Percentiles rank a stretch among this genome's conserved stretches.
Conservation (phyloP, 1,140 invertebrate genomes). For the Drepana arcuata region DNA sequence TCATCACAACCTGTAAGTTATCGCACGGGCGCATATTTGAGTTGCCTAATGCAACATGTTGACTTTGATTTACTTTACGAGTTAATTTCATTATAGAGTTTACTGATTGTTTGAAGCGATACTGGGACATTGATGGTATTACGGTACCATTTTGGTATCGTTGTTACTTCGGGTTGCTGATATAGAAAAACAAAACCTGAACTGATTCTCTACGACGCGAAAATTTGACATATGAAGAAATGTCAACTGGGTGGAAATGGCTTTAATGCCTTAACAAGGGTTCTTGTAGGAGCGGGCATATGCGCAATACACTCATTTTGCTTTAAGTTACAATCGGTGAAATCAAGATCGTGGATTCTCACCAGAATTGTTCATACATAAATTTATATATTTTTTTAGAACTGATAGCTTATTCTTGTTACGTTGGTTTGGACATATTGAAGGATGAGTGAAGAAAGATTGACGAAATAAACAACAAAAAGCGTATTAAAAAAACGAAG, state of each 20-base stretch:
- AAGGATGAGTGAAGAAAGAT: too few species aligned
- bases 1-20: conserved; percentile 25
- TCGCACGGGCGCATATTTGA: conserved; percentile 21
- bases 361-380: neutral
- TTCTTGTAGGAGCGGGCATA: too few species aligned
- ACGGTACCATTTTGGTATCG: too few species aligned
- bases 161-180: too few species aligned
- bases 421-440: too few species aligned
- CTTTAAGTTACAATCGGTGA: neutral
- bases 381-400: neutral
- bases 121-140: too few species aligned
- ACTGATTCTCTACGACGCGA: neutral
- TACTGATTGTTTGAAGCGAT: conserved; percentile 1
- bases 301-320: too few species aligned
- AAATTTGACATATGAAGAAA: neutral
- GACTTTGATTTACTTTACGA: conserved; percentile 12
- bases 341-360: neutral
- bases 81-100: conserved; percentile 9
- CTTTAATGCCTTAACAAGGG: neutral
- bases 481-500: too few species aligned
- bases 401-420: conserved; percentile 1
- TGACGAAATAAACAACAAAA: too few species aligned
- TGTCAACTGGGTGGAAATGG: conserved; percentile 1
- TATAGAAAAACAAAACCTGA: too few species aligned
- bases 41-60: conserved; percentile 10